phyloP scores from a whole-genome alignment of 2,113 vertebrate species.

The Gorsachius goisagi region DNA sequence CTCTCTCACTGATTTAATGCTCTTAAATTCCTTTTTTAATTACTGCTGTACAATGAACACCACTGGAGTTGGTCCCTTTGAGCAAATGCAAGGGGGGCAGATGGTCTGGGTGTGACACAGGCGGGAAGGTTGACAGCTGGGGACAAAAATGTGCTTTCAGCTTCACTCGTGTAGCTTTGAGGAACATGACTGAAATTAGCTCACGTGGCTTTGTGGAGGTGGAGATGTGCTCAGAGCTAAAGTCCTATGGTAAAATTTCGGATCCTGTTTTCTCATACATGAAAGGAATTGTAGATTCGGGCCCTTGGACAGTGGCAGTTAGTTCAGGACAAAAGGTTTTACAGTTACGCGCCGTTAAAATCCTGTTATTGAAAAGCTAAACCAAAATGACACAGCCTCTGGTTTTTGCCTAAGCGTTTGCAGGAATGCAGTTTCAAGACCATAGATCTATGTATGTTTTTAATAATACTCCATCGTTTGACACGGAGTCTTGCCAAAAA shows the following conservation, averaged over 20 bases:
- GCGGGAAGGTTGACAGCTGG: not conserved
- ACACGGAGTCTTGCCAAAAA: slow-evolving; percentile 41
- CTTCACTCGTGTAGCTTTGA: not conserved
- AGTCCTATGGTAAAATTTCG: not conserved
- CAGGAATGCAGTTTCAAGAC: not conserved
- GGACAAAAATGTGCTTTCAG: not conserved
- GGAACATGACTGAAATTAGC: not conserved
- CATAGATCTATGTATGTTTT: not conserved
- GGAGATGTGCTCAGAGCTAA: not conserved
- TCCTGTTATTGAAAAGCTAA: not conserved
- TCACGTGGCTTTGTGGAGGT: not conserved
- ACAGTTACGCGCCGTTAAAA: not conserved
- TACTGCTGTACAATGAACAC: no score
- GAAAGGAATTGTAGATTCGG: not conserved
- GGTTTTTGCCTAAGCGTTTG: not conserved
- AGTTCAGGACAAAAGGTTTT: not conserved
- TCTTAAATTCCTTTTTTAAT: not conserved
- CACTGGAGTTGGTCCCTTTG: fast-evolving
- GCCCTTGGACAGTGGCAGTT: not conserved
- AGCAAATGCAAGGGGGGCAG: no score
- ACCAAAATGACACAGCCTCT: not conserved
- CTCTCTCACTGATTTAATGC: not conserved
- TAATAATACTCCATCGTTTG: not conserved
- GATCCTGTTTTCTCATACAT: not conserved
- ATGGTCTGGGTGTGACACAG: not conserved